A percentile compares a stretch with the other conserved stretches of the same genome.
These are phyloP conservation scores for Anoura caudifer DNA, from an alignment of 2,113 vertebrate species.

Conservation along the genomic window DNA sequence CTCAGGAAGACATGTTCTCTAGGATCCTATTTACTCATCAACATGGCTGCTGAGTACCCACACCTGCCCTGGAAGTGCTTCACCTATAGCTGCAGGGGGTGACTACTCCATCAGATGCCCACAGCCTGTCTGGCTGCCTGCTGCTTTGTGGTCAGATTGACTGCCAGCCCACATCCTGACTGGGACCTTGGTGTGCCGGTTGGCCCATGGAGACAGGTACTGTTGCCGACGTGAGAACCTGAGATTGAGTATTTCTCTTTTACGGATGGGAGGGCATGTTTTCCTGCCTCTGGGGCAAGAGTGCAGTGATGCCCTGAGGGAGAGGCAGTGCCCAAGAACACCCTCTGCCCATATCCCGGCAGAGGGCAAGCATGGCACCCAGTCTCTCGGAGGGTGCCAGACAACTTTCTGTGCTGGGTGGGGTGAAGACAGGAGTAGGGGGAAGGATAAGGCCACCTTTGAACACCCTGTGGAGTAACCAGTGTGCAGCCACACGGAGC, in stretches of 20 bases:
- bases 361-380: neutral
- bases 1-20: neutral
- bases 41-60: neutral
- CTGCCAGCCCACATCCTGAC: neutral
- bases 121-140: neutral
- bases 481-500: neutral
- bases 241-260: neutral
- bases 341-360: neutral
- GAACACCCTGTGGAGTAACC: neutral
- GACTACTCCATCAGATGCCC: neutral
- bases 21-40: neutral
- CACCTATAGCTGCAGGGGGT: neutral
- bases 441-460: neutral
- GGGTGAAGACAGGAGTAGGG: fast-evolving
- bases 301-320: neutral
- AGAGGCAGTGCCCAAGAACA: neutral
- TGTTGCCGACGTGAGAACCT: neutral
- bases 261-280: neutral
- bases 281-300: neutral
- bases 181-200: neutral
- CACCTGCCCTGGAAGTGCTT: neutral
- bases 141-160: neutral
- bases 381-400: neutral
- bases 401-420: neutral
- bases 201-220: neutral